These are phyloP conservation scores for Chaetophractus vellerosus DNA, from an alignment of 2,797 vertebrate species.

Conservation along the genomic window DNA sequence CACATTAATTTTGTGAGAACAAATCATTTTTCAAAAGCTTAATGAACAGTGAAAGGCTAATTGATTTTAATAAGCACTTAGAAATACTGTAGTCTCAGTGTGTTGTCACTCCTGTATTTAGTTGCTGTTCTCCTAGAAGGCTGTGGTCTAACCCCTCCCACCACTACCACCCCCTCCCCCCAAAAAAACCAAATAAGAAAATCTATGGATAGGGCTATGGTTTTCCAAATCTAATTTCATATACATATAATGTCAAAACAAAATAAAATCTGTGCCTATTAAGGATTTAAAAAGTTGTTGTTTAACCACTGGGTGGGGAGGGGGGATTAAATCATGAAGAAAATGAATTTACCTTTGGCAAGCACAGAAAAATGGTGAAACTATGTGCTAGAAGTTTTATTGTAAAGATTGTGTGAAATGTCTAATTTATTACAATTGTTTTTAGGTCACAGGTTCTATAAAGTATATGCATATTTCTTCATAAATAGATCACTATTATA, in stretches of 20 bases:
- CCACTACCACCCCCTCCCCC: no score
- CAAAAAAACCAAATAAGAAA: not conserved
- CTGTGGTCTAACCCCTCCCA: not conserved
- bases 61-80: slow-evolving; percentile 2
- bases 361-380: slow-evolving; percentile 22
- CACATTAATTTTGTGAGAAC: slow-evolving; percentile 46
- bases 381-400: not conserved
- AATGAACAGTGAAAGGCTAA: slow-evolving; percentile 7
- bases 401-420: not conserved
- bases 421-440: not conserved
- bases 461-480: not conserved
- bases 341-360: slow-evolving; percentile 12
- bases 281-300: not conserved
- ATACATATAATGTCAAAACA: not conserved
- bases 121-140: not conserved
- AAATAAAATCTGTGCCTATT: not conserved
- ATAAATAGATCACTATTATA: slow-evolving; percentile 12
- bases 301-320: not conserved
- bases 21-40: slow-evolving; percentile 48
- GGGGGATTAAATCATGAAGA: not conserved
- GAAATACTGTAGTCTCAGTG: not conserved
- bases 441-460: not conserved
- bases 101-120: not conserved
- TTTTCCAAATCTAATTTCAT: not conserved
- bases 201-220: not conserved